Evolutionary conservation across 1,140 invertebrate species (phyloP).

Genomic region (Chymomyza costata): DNA sequence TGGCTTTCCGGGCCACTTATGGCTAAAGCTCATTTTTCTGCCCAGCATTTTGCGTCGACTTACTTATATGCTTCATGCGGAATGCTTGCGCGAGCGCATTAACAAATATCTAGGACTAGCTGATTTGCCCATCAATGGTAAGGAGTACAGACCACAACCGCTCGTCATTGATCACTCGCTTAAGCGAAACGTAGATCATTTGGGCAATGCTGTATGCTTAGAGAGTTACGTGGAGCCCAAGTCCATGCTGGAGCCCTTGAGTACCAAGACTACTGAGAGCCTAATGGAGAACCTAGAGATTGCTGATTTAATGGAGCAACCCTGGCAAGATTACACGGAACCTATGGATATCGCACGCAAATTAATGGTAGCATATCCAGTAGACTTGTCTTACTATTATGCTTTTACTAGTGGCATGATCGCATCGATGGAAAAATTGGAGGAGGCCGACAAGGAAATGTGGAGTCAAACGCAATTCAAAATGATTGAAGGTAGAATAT

Average conservation of each 20-base stretch:
- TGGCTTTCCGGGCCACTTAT: constrained; percentile 89
- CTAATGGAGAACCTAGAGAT: constrained; percentile 28
- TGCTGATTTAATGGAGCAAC: constrained; percentile 26
- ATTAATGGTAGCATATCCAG: constrained; percentile 78
- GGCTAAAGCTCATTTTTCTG: constrained; percentile 91
- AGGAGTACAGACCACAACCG: constrained; percentile 37
- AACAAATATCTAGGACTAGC: constrained; percentile 48
- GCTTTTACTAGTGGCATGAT: constrained; percentile 36
- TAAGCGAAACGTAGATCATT: constrained; percentile 47
- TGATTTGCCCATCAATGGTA: constrained; percentile 25
- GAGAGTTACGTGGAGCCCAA: constrained; percentile 33
- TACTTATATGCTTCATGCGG: constrained; percentile 58
- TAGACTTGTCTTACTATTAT: constrained; percentile 83
- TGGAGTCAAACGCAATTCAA: constrained; percentile 50
- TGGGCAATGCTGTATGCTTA: constrained; percentile 47
- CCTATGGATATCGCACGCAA: constrained; percentile 81
- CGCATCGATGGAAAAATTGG: constrained; percentile 27
- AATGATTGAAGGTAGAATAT: constrained; percentile 37
- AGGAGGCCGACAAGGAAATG: constrained; percentile 30
- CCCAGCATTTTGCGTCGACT: constrained; percentile 88
- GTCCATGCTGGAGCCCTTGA: constrained; percentile 42
- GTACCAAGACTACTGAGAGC: constrained; percentile 31
- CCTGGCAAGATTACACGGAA: constrained; percentile 79
- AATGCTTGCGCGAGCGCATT: constrained; percentile 45
- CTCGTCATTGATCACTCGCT: constrained; percentile 56